Conservation (phyloP, 2,888 invertebrate species). For the Caenorhabditis drosophilae region DNA sequence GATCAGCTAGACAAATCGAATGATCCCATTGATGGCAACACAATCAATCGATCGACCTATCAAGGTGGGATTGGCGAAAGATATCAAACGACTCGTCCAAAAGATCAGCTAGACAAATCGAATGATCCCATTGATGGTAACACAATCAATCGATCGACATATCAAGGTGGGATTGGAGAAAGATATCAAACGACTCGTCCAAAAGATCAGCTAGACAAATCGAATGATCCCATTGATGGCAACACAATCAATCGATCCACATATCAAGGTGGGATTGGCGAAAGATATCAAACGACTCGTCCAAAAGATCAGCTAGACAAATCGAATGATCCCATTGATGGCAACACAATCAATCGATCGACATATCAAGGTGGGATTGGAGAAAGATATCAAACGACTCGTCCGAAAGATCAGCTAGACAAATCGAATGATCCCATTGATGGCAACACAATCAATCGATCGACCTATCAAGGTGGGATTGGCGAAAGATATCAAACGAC, state of each 20-base stretch:
- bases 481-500: constrained; percentile 15
- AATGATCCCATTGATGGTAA: constrained; percentile 15
- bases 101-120: constrained; percentile 20
- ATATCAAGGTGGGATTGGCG: constrained; percentile 25
- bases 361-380: constrained; percentile 28
- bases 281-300: constrained; percentile 14
- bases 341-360: constrained; percentile 16
- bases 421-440: constrained; percentile 16
- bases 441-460: constrained; percentile 17
- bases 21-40: constrained; percentile 17
- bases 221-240: constrained; percentile 16
- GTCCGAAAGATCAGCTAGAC: constrained; percentile 21
- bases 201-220: constrained; percentile 21
- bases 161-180: constrained; percentile 28
- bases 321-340: constrained; percentile 17
- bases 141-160: constrained; percentile 24
- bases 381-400: constrained; percentile 13
- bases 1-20: constrained; percentile 18
- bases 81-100: constrained; percentile 19
- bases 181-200: constrained; percentile 18
- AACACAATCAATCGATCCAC: constrained; percentile 21
- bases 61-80: constrained; percentile 29
- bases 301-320: constrained; percentile 22
- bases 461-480: constrained; percentile 20
- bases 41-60: constrained; percentile 28